phyloP scores from a whole-genome alignment of 2,113 vertebrate genomes.

The Cisticola juncidis region DNA sequence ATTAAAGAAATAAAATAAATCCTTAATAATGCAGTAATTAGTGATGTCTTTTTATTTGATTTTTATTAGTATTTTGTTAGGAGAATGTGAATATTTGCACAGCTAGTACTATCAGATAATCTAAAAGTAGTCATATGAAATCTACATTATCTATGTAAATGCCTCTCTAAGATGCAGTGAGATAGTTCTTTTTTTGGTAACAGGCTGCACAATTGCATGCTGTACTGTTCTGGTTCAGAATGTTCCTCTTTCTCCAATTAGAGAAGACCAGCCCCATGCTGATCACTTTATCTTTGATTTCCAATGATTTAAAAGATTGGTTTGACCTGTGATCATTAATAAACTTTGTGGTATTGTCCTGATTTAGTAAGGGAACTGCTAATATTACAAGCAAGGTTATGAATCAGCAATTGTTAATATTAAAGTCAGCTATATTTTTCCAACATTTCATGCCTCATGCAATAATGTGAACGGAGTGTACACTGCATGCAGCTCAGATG shows the following conservation, averaged over 20 bases:
- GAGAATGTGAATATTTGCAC: neutral
- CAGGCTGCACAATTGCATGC: slow-evolving; percentile 32
- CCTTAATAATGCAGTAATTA: neutral
- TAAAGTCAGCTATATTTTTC: neutral
- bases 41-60: neutral
- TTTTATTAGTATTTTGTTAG: neutral
- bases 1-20: neutral
- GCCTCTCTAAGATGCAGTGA: slow-evolving; percentile 9
- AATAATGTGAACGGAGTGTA: neutral
- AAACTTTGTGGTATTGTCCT: neutral
- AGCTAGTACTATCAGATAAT: neutral
- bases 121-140: slow-evolving; percentile 30
- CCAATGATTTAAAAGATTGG: slow-evolving; percentile 30
- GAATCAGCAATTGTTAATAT: slow-evolving; percentile 44
- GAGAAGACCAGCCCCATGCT: neutral
- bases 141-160: slow-evolving; percentile 38
- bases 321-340: slow-evolving; percentile 33
- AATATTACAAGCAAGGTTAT: slow-evolving; percentile 37
- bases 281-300: slow-evolving; percentile 25
- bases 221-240: neutral
- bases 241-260: slow-evolving; percentile 30
- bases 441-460: neutral
- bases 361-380: neutral
- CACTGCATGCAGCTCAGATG: neutral
- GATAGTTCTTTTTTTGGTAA: slow-evolving; percentile 36